Evolutionary conservation across 2,888 invertebrate genomes (phyloP).

Genomic region (Achlya flavicornis): DNA sequence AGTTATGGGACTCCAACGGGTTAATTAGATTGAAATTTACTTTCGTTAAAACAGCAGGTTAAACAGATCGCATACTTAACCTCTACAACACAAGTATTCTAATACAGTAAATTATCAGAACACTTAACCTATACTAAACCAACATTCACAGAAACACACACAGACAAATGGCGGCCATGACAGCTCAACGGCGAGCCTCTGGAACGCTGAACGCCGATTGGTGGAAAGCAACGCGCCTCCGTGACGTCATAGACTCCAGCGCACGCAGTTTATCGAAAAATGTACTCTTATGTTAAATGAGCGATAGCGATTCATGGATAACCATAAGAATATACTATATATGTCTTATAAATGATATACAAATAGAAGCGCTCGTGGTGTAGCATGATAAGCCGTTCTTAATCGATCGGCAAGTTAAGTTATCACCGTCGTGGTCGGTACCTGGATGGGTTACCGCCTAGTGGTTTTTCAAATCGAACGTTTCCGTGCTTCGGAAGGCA

Average conservation of each 20-base stretch:
- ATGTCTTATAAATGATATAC: too few relatives aligned
- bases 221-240: conserved; percentile 62
- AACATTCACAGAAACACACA: conserved; percentile 29
- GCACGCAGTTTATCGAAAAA: conserved; percentile 56
- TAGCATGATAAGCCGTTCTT: too few relatives aligned
- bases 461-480: too few relatives aligned
- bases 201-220: conserved; percentile 56
- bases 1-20: too few relatives aligned
- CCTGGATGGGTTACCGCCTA: too few relatives aligned
- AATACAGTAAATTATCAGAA: not conserved
- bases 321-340: not conserved
- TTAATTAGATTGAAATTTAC: not conserved
- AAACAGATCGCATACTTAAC: not conserved
- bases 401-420: too few relatives aligned
- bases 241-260: conserved; percentile 65
- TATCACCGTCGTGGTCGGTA: too few relatives aligned
- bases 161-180: conserved; percentile 57
- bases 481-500: too few relatives aligned
- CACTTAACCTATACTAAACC: conserved; percentile 1
- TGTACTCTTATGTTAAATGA: conserved; percentile 34
- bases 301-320: conserved; percentile 45
- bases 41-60: not conserved
- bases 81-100: not conserved
- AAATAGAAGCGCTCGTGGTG: too few relatives aligned
- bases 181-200: conserved; percentile 63